These are phyloP conservation scores for Gallinago media DNA, from an alignment of 2,113 vertebrate species.

Conservation along the genomic window DNA sequence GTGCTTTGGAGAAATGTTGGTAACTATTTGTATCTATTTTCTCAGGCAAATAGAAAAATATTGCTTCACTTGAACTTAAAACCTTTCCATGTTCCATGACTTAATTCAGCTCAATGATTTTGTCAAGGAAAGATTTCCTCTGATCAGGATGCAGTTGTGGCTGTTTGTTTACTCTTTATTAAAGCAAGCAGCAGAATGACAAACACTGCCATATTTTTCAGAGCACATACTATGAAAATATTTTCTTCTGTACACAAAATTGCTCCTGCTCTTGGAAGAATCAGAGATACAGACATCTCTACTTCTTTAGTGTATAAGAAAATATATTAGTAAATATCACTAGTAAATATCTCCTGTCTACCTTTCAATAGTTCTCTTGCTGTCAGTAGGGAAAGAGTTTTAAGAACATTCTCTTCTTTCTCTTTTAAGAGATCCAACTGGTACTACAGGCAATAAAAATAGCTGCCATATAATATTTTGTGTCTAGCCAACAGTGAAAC, in stretches of 20 bases:
- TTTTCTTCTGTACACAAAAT: not conserved
- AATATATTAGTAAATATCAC: not conserved
- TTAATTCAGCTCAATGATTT: not conserved
- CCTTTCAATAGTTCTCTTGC: not conserved
- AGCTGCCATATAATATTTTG: not conserved
- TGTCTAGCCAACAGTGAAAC: not conserved
- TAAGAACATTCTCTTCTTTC: not conserved
- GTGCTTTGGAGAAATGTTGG: not conserved
- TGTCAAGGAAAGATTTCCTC: not conserved
- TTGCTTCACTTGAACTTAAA: not conserved
- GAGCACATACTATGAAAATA: not conserved
- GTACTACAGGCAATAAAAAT: not conserved
- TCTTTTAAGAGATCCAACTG: not conserved
- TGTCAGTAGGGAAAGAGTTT: not conserved
- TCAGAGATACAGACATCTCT: not conserved
- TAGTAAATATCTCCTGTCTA: not conserved
- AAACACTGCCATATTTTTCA: not conserved
- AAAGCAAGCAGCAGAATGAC: not conserved
- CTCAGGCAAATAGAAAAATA: not conserved
- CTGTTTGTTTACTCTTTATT: not conserved
- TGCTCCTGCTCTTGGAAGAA: not conserved
- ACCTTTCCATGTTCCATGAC: not conserved
- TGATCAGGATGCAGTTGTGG: not conserved
- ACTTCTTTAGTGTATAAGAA: not conserved
- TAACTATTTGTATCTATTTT: not conserved